Evolutionary conservation across 2,888 invertebrate species (phyloP), one percentile per base, ranked within the genome.

Genomic region (Allacma fusca): DNA sequence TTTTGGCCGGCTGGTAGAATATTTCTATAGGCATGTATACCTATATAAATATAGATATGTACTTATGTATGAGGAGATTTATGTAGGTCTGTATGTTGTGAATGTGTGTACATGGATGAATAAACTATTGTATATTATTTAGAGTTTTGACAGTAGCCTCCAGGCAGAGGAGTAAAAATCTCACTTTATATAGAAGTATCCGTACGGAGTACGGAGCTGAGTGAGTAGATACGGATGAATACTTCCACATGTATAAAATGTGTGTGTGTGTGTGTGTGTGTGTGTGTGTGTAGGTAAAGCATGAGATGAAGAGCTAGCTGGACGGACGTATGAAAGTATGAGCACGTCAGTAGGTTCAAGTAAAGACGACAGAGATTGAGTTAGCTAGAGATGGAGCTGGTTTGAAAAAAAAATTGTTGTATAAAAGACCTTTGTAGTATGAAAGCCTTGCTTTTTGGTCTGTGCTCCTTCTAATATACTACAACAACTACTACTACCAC

Each of bases 91-190:
- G 40, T 40, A 40, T 5, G 5, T 40, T 40, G 5, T 9, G 7
- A 19, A 50, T 50, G n/a, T 12, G 26, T n/a, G 34, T 74, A 74
- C 44, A 74, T 74, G 64, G 24, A 64, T 64, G 73, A 74, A 62
- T 73, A 64, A 74, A 74, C 62, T 74, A 77, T 77, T 78, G 26
- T 62, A 78, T 82, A 81, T 81, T 81, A 83, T 83, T 83, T 81
- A 78, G 81, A 81, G 80, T 83, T 83, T 81, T 83, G 83, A 83
- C 83, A 81, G 83, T 78, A 77, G 80, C 81, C 81, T 72, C 50
- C 26, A 75, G 83, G 78, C 70, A 24, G 50, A 69, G 28, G 68
- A 57, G 72, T 62, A 59, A 23, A 71, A 72, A 40, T 50, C 75
- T 75, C 68, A 43, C 67, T 64, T n/a, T 43, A 43, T 57, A 68